These are phyloP conservation scores for Ammodramus savannarum DNA, from an alignment of 2,113 vertebrate genomes.

Conservation along the genomic window DNA sequence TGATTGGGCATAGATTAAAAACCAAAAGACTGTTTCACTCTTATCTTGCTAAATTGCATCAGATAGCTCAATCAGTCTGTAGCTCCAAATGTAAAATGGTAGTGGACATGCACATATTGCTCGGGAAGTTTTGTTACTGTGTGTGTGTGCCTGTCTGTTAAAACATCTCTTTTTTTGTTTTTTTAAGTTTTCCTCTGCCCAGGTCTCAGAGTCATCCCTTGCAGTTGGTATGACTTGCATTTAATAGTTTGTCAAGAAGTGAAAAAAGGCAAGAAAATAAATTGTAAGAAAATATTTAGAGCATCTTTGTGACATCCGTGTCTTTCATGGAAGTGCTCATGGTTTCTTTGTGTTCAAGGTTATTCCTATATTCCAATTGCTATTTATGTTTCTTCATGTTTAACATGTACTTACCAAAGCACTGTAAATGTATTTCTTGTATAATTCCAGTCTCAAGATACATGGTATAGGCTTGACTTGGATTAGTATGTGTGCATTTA, in stretches of 20 bases:
- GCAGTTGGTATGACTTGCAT: neutral
- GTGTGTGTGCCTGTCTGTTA: neutral
- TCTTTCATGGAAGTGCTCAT: neutral
- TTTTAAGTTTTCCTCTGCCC: neutral
- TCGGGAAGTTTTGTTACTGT: neutral
- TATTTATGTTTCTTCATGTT: slow-evolving; percentile 11
- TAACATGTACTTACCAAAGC: neutral
- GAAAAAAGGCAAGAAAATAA: neutral
- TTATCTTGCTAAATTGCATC: neutral
- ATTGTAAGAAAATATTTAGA: neutral
- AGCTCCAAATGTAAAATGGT: neutral
- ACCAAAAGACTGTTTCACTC: neutral
- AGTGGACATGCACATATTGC: neutral
- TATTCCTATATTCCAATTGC: neutral
- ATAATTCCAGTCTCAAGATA: neutral
- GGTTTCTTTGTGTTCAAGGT: neutral
- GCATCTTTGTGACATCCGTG: neutral
- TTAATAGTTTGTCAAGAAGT: neutral
- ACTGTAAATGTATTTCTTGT: neutral
- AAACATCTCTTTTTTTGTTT: neutral
- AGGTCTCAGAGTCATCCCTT: neutral
- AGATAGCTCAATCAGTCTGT: neutral
- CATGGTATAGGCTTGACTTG: neutral
- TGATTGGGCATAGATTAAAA: neutral
- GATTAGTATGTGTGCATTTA: neutral